Percentiles rank a stretch among this genome's conserved stretches.
These are phyloP conservation scores for Drosophila sulfurigaster DNA, from an alignment of 1,140 invertebrate species.

Conservation along the genomic window DNA sequence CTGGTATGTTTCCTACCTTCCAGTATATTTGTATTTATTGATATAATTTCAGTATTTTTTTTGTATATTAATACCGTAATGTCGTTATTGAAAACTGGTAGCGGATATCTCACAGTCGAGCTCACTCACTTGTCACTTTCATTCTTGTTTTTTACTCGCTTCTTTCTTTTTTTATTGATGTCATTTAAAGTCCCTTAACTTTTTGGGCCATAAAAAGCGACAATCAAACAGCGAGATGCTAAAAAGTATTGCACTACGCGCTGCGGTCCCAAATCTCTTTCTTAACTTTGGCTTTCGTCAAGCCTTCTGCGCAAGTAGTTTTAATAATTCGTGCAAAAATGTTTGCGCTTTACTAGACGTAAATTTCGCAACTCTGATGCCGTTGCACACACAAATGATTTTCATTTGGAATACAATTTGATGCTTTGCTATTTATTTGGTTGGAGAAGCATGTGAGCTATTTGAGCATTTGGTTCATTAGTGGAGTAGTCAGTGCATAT, in stretches of 20 bases:
- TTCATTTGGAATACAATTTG: conserved; percentile 30
- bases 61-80: no score
- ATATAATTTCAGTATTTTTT: no score
- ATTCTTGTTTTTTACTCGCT: conserved; percentile 26
- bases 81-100: no score
- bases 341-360: background rate
- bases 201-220: conserved; percentile 60
- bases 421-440: conserved; percentile 20
- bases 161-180: conserved; percentile 65
- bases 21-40: no score
- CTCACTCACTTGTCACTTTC: no score
- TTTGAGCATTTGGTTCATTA: conserved; percentile 57
- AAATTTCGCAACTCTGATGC: background rate
- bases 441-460: conserved; percentile 36
- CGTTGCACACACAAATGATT: conserved; percentile 1
- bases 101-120: no score
- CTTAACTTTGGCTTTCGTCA: background rate
- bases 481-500: conserved; percentile 35
- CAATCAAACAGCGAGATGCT: conserved; percentile 40
- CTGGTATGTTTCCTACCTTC: no score
- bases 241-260: conserved; percentile 24
- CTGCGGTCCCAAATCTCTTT: background rate
- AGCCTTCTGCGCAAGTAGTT: background rate
- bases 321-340: background rate
- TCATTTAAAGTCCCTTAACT: conserved; percentile 71